Evolutionary conservation across 2,888 invertebrate genomes (phyloP), one percentile per base, ranked within the genome.

Genomic region (Chrysopilus asiliformis): DNA sequence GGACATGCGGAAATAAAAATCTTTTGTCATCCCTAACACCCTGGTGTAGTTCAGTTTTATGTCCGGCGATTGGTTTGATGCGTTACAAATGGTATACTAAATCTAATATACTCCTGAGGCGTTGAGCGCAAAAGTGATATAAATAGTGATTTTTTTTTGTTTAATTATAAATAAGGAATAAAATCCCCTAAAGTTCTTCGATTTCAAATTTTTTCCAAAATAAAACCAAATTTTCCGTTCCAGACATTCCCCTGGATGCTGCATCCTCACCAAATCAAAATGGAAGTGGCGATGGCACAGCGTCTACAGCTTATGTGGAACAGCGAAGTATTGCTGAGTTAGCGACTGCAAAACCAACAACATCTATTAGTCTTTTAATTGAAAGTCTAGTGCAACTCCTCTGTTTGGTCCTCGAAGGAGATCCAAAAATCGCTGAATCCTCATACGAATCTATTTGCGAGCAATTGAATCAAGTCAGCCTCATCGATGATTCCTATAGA

Each of bases 341-440:
- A n/a, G 41, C 50, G 12, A 30, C 39, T 14, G 46, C 49, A 22
- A 51, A 56, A 36, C 52, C 60, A 5, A 68, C 71, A 10, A 72
- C 76, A 14, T 72, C 77, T 1, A 72, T 72, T 34, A 79, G 78
- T 52, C 64, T 82, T 5, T 62, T 81, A 2, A 75, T 81, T 24
- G 76, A 79, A 51, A 76, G 79, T 3, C 65, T 81, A 2, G 70
- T 81, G 27, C 74, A 77, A 53, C 74, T 77, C 51, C 61, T 80
- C 10, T 79, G 80, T 51, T 60, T 67, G 4, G 61, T 77, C 10
- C 66, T 78, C 9, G 79, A 79, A 56, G 66, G 69, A 41, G 76
- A 81, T 51, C 55, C 59, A 12, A 50, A 55, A 4, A 63, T 70
- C 45, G 74, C 76, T 13, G 66, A 71, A 41, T 67, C 68, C 44